These are phyloP conservation scores for Campylomormyrus numenius DNA, from an alignment of 2,113 vertebrate genomes.

Conservation along the genomic window DNA sequence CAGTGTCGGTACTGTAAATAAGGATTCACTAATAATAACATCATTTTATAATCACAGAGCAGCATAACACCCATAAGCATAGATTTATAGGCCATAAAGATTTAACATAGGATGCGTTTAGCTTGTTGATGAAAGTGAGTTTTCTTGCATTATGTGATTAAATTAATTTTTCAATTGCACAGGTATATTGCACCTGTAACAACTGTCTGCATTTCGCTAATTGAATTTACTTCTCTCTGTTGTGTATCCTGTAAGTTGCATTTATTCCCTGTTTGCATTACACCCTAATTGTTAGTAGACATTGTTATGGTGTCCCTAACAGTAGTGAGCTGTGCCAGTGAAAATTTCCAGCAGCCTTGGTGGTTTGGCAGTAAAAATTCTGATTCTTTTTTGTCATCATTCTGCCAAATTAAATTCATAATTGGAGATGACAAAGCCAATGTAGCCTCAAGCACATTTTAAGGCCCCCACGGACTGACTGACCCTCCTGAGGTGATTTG, in stretches of 20 bases:
- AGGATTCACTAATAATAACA: not conserved
- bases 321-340: not conserved
- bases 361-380: not conserved
- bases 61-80: not conserved
- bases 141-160: not conserved
- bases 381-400: not conserved
- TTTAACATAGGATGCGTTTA: not conserved
- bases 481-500: not conserved
- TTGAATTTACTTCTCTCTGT: not conserved
- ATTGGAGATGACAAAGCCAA: not conserved
- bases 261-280: not conserved
- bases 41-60: not conserved
- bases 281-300: not conserved
- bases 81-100: not conserved
- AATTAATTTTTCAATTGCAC: not conserved
- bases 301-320: not conserved
- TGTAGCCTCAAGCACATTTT: not conserved
- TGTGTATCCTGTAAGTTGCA: not conserved
- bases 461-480: not conserved
- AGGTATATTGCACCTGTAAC: not conserved
- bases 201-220: not conserved
- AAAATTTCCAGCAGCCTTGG: not conserved
- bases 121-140: not conserved
- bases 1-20: not conserved
- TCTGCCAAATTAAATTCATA: not conserved